phyloP scores from a whole-genome alignment of 2,113 vertebrate genomes.

The Myrmophylax atrothorax region DNA sequence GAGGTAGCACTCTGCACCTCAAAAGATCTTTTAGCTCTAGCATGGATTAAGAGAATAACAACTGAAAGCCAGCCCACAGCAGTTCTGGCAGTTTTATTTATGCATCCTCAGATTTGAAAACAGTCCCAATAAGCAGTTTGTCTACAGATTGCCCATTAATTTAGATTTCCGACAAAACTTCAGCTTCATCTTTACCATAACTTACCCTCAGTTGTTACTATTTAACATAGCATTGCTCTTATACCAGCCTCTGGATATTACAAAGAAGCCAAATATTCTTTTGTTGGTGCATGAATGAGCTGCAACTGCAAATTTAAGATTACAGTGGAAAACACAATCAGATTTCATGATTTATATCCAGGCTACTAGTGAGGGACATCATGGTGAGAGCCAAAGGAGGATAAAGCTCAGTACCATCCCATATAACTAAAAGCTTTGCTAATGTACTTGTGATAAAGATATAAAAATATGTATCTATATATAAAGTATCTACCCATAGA shows the following conservation, averaged over 20 bases:
- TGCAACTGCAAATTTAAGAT: background rate
- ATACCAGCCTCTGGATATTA: background rate
- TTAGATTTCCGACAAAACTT: background rate
- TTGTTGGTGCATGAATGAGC: background rate
- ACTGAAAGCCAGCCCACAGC: background rate
- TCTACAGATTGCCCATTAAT: background rate
- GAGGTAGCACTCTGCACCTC: background rate
- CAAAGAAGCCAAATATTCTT: background rate
- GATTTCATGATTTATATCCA: background rate
- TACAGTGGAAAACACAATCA: background rate
- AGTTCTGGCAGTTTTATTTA: background rate
- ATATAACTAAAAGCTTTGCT: background rate
- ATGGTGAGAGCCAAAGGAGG: background rate
- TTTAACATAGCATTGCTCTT: constrained; percentile 13
- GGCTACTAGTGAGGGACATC: background rate
- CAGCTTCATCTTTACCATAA: background rate
- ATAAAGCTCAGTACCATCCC: background rate
- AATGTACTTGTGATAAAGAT: background rate
- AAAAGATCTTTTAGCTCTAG: background rate
- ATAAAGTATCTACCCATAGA: background rate
- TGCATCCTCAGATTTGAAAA: background rate
- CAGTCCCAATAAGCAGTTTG: background rate
- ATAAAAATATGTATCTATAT: background rate
- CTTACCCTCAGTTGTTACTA: background rate
- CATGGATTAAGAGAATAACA: background rate